Conservation (phyloP, 2,888 invertebrate genomes). For the Eudasyphora cyanicolor region DNA sequence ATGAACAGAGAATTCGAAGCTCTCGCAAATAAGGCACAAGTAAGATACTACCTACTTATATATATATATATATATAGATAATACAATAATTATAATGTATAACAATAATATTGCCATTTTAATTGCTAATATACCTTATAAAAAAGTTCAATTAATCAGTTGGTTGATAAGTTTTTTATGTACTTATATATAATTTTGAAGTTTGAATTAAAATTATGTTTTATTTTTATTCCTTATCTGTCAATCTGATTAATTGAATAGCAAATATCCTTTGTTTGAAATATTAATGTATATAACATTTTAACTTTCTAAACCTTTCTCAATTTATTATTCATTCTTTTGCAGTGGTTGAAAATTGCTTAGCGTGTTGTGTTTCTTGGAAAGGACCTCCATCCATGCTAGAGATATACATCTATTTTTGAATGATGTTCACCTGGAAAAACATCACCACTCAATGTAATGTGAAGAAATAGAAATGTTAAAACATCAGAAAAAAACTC, state of each 20-base stretch:
- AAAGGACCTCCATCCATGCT: slow-evolving; percentile 1
- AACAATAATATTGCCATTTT: not conserved
- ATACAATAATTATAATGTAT: slow-evolving; percentile 19
- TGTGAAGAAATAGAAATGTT: not conserved
- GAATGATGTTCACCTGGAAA: not conserved
- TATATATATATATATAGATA: not conserved
- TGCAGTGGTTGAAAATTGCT: slow-evolving; percentile 67
- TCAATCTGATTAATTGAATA: not conserved
- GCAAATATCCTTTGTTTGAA: not conserved
- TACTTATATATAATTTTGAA: not conserved
- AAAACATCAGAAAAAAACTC: too few relatives aligned
- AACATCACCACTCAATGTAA: slow-evolving; percentile 11
- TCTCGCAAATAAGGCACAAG: slow-evolving; percentile 59
- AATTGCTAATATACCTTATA: not conserved
- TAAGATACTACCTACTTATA: slow-evolving; percentile 56
- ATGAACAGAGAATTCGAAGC: slow-evolving; percentile 64
- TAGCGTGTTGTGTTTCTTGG: not conserved
- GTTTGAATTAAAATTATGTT: too few relatives aligned
- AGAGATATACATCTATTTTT: not conserved
- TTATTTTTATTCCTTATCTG: too few relatives aligned
- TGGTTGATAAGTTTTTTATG: not conserved
- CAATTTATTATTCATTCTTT: slow-evolving; percentile 28
- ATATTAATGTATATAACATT: slow-evolving; percentile 13
- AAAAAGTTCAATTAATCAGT: not conserved
- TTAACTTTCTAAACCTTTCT: slow-evolving; percentile 14